Evolutionary conservation across 1,140 invertebrate species (phyloP).

Genomic region (Heliconius hermathena): DNA sequence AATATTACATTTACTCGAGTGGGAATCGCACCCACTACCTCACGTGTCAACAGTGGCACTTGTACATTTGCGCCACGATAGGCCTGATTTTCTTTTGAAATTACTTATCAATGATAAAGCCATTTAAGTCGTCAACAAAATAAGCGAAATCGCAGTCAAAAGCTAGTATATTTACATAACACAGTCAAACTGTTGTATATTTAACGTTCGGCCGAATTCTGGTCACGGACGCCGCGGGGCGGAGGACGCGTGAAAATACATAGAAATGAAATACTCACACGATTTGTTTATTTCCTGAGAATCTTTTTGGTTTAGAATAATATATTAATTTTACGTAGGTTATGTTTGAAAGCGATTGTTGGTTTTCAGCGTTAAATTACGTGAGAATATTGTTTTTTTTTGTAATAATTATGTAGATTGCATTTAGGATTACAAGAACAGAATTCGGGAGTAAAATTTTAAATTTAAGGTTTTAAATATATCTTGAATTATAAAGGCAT

Average conservation of each 20-base stretch:
- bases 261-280: slow-evolving; percentile 34
- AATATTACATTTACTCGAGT: too few relatives aligned
- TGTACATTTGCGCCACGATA: too few relatives aligned
- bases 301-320: neutral
- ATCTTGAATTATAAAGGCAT: too few relatives aligned
- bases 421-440: too few relatives aligned
- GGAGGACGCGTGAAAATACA: slow-evolving; percentile 37
- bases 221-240: slow-evolving; percentile 40
- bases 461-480: too few relatives aligned
- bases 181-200: slow-evolving; percentile 15
- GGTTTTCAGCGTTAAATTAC: neutral
- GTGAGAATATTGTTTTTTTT: neutral
- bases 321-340: neutral
- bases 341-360: neutral
- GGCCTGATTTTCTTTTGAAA: too few relatives aligned
- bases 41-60: too few relatives aligned
- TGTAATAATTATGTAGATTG: neutral
- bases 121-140: neutral
- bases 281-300: slow-evolving; percentile 36
- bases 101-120: too few relatives aligned
- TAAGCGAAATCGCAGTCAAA: neutral
- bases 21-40: too few relatives aligned
- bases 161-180: neutral
- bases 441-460: too few relatives aligned
- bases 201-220: slow-evolving; percentile 36